Evolutionary conservation across 23 tunicate genomes (phyloP).

Genomic region (Halocynthia roretzi): DNA sequence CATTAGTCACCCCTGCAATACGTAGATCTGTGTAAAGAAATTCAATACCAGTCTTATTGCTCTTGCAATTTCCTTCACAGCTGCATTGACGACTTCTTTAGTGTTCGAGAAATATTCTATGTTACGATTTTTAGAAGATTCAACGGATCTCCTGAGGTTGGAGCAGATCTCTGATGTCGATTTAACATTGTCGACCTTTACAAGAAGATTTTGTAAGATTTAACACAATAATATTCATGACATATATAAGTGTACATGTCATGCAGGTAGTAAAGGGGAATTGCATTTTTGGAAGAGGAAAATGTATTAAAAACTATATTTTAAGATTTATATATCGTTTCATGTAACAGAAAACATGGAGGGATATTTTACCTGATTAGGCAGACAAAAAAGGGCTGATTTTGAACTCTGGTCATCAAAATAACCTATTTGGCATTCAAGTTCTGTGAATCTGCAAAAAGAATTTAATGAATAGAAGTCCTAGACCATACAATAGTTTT

Average conservation of each 20-base stretch:
- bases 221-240: too few species aligned
- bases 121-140: not conserved
- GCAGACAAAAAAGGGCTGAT: constrained; percentile 28
- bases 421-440: constrained; percentile 33
- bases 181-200: not conserved
- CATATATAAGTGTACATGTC: too few species aligned
- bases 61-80: constrained; percentile 7
- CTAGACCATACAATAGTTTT: not conserved
- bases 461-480: not conserved
- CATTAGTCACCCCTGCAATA: too few species aligned
- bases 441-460: constrained; percentile 30
- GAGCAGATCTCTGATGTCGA: not conserved
- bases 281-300: constrained; percentile 1
- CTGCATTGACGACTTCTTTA: not conserved
- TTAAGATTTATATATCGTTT: too few species aligned
- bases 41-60: constrained; percentile 9
- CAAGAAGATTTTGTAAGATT: not conserved
- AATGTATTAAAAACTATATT: constrained; percentile 2
- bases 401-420: constrained; percentile 28
- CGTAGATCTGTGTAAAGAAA: too few species aligned
- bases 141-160: not conserved
- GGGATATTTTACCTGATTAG: constrained; percentile 8
- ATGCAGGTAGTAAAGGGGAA: not conserved
- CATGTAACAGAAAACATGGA: too few species aligned
- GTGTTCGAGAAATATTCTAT: not conserved